Evolutionary conservation across 2,113 vertebrate species (phyloP), one percentile per base, ranked within the genome.

Genomic region (Dasyornis broadbenti): DNA sequence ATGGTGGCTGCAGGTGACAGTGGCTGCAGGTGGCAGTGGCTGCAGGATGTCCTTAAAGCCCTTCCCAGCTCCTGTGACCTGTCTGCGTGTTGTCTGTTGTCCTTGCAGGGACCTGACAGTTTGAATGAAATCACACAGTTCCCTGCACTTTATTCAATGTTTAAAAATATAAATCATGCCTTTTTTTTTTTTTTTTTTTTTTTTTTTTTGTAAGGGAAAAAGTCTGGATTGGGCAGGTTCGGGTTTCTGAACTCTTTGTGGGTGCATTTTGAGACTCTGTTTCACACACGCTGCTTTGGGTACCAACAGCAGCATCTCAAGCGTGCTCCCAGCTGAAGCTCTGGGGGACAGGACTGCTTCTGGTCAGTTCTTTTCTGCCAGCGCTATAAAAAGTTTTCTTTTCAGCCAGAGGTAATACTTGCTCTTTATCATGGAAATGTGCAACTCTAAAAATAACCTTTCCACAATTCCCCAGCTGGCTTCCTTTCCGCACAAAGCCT

Each of bases 371-470:
- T 57, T 82, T 85, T 75, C 61, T 30, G 52, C 37, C n/a, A 47
- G 21, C 56, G 53, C 54, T 85, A 69, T 57, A 92, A 96, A 54
- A 82, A 53, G 42, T 64, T 76, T 94, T 39, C 27, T 68, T 71
- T 94, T 42, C 30, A 59, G 77, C 78, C 50, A 11, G 87, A 92
- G 81, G 82, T 90, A 72, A 81, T 66, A 45, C 60, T 89, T 89
- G 78, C 73, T 85, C 57, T 96, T 94, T 87, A 40, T 79, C 45
- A 68, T 82, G 84, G 87, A 92, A 79, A 87, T 92, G 20, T 56
- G 40, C n/a, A 44, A 42, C 57, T 78, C 86, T 84, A 87, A 95
- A 96, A 95, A 91, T 89, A 96, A 60, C 61, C 65, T 88, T 65
- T 60, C 63, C 59, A 27, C 66, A 77, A 1, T 64, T 85, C 59